phyloP scores from a whole-genome alignment of 2,797 vertebrate genomes.

The Catamblyrhynchus diadema region DNA sequence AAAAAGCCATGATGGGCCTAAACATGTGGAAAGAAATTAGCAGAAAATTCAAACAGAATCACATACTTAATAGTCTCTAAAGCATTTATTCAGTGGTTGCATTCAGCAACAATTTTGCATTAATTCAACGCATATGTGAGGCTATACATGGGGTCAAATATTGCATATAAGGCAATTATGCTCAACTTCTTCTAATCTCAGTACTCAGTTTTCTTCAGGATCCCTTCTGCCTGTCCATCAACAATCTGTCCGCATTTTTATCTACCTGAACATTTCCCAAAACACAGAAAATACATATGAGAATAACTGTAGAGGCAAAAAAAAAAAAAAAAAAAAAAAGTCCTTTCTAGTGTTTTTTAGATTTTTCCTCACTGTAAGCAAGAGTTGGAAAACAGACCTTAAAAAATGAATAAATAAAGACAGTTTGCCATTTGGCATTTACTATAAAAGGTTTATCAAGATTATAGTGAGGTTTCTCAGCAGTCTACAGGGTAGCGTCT shows the following conservation, averaged over 20 bases:
- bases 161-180: slow-evolving; percentile 45
- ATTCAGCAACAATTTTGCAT: slow-evolving; percentile 66
- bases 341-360: background rate
- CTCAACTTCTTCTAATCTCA: slow-evolving; percentile 21
- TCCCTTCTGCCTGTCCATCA: background rate
- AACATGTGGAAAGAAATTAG: slow-evolving; percentile 74
- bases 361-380: background rate
- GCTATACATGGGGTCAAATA: slow-evolving; percentile 27
- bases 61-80: slow-evolving; percentile 64
- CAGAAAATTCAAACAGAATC: slow-evolving; percentile 50
- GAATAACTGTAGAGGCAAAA: background rate
- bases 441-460: background rate
- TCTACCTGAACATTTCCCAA: background rate
- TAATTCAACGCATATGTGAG: slow-evolving; percentile 68
- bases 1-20: slow-evolving; percentile 68
- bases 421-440: background rate
- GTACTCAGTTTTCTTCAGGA: background rate
- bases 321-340: background rate
- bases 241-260: background rate
- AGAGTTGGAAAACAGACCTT: slow-evolving; percentile 33
- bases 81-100: slow-evolving; percentile 62
- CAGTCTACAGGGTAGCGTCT: background rate
- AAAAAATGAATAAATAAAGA: background rate
- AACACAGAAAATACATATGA: background rate
- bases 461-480: background rate